A percentile compares a stretch with the other conserved stretches of the same genome.
These are phyloP conservation scores for Austrolebias charrua DNA, from an alignment of 2,797 vertebrate species.

Conservation along the genomic window DNA sequence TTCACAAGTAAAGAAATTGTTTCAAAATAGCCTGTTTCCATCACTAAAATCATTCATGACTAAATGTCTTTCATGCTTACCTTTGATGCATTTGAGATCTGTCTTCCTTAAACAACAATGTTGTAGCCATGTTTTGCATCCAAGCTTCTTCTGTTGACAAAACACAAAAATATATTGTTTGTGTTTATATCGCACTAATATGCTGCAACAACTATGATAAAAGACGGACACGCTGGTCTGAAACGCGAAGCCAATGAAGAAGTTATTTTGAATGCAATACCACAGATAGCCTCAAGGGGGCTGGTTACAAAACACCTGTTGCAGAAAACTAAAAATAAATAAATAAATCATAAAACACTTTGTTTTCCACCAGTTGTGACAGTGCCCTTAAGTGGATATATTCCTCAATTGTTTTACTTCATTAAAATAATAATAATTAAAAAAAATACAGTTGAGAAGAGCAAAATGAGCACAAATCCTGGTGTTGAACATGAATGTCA, in stretches of 20 bases:
- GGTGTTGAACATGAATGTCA: too few species aligned
- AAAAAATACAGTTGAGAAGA: too few species aligned
- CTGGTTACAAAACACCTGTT: too few species aligned
- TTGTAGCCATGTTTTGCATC: constrained; percentile 19
- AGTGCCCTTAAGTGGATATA: too few species aligned
- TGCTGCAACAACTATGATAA: neutral
- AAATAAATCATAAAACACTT: too few species aligned
- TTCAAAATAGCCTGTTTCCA: neutral
- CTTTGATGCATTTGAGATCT: constrained; percentile 1
- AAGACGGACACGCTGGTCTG: neutral
- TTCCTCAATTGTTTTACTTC: too few species aligned
- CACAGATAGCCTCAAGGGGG: neutral
- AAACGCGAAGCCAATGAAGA: neutral
- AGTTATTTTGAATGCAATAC: neutral
- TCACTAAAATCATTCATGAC: too few species aligned
- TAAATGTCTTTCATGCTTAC: constrained; percentile 16
- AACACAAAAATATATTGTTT: neutral
- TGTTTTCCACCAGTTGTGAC: too few species aligned
- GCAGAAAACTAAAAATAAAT: too few species aligned
- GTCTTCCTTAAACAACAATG: constrained; percentile 15
- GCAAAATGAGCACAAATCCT: too few species aligned
- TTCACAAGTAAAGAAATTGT: too few species aligned
- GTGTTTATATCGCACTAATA: neutral
- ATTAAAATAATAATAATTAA: too few species aligned
- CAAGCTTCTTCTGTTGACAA: constrained; percentile 38